A percentile compares a stretch with the other conserved stretches of the same genome.
Evolutionary conservation across 2,888 invertebrate species (phyloP).

Genomic region (Calliphora vomitoria): DNA sequence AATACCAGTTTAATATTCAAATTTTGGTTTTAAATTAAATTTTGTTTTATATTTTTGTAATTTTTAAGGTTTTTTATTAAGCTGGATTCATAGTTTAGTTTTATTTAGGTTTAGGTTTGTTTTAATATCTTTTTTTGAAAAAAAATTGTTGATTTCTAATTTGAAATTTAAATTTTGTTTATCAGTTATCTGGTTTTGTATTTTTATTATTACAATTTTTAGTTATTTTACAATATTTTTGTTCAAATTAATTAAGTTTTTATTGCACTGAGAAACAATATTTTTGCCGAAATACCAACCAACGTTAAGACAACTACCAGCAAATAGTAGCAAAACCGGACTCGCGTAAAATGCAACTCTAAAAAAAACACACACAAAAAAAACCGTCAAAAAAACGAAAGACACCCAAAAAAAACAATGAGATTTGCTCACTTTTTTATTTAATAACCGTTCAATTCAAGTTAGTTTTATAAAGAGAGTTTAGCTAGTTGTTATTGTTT

Average conservation of each 20-base stretch:
- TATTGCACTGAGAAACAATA: neutral
- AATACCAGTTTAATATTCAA: neutral
- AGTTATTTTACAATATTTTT: too few relatives aligned
- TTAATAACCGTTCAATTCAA: slow-evolving; percentile 6
- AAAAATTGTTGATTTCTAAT: neutral
- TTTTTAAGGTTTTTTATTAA: neutral
- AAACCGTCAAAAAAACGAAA: slow-evolving; percentile 17
- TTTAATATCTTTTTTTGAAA: neutral
- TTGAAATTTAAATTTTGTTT: neutral
- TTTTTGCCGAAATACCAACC: slow-evolving; percentile 60
- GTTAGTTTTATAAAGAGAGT: slow-evolving; percentile 32
- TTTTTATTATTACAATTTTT: neutral
- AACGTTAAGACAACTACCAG: slow-evolving; percentile 62
- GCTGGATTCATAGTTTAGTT: neutral
- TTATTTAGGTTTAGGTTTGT: neutral
- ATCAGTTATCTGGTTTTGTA: neutral
- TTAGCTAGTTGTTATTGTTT: slow-evolving; percentile 11
- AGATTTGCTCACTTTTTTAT: slow-evolving; percentile 14
- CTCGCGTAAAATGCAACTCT: slow-evolving; percentile 62
- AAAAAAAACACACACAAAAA: slow-evolving; percentile 10
- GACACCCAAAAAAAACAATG: slow-evolving; percentile 31
- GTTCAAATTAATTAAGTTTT: neutral
- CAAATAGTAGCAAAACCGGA: slow-evolving; percentile 66
- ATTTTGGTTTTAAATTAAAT: neutral
- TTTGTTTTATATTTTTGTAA: neutral